Conservation (phyloP, 2,113 vertebrate genomes). For the Dolichotis patagonum region DNA sequence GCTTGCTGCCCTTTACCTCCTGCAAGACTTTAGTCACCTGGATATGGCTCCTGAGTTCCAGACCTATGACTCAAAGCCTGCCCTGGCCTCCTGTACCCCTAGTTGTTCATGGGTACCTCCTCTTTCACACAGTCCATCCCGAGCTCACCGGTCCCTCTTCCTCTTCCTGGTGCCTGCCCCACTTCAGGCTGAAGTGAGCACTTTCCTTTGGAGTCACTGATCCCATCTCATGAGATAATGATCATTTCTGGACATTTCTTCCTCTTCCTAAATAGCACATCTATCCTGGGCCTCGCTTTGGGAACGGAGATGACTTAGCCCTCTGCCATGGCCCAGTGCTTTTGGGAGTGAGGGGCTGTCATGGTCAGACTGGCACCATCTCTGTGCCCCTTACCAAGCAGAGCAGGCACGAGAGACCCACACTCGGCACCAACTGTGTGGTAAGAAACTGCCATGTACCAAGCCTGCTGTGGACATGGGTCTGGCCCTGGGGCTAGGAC, state of each 20-base stretch:
- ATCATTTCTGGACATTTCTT: neutral
- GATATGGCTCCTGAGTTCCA: neutral
- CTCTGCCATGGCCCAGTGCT: neutral
- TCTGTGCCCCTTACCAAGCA: neutral
- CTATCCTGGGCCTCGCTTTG: neutral
- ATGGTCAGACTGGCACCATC: neutral
- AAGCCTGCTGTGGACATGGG: neutral
- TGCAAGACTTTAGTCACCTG: neutral
- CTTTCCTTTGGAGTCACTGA: neutral
- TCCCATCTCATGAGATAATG: neutral
- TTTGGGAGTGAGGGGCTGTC: neutral
- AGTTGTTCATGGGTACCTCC: neutral
- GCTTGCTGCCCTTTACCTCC: neutral
- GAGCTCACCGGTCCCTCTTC: neutral
- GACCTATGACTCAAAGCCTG: neutral
- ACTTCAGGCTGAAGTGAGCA: neutral
- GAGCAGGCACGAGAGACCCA: neutral
- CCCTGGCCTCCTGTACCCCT: no score
- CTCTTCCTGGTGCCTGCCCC: neutral
- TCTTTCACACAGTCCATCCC: rapidly evolving
- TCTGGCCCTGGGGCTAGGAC: neutral
- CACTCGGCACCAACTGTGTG: rapidly evolving
- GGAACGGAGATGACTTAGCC: neutral
- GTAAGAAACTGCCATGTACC: rapidly evolving
- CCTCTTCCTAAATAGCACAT: neutral